phyloP scores from a whole-genome alignment of 92 coral and sea anemone species.

The Porites lobata region DNA sequence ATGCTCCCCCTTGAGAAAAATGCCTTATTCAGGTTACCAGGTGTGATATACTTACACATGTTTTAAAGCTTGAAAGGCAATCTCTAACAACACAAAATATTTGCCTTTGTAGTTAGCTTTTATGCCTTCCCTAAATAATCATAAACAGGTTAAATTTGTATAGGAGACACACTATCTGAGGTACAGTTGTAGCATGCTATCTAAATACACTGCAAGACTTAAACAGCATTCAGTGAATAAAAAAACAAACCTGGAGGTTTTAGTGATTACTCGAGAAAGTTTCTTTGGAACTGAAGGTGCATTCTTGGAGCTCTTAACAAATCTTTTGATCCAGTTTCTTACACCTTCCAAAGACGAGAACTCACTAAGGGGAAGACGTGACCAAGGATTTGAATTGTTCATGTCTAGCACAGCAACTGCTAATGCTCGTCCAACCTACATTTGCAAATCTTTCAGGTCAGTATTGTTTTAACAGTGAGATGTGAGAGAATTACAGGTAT shows the following conservation, averaged over 20 bases:
- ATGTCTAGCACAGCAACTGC: constrained; percentile 95
- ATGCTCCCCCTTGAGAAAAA: too few relatives aligned
- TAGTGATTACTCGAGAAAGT: constrained; percentile 80
- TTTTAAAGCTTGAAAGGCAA: too few relatives aligned
- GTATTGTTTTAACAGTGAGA: background rate
- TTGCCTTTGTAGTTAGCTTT: too few relatives aligned
- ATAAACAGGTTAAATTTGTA: too few relatives aligned
- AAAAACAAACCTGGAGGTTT: constrained; percentile 81
- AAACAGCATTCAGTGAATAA: background rate
- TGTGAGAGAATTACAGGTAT: background rate
- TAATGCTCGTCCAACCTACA: constrained; percentile 94
- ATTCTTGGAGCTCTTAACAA: constrained; percentile 90
- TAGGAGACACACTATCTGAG: too few relatives aligned
- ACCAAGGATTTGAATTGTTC: constrained; percentile 97
- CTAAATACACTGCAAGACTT: background rate
- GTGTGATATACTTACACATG: too few relatives aligned
- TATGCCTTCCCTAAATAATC: too few relatives aligned
- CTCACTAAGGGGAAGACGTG: constrained; percentile 94
- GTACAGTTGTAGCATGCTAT: too few relatives aligned
- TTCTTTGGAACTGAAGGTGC: constrained; percentile 89
- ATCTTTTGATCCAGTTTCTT: constrained; percentile 91
- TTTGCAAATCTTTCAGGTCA: background rate
- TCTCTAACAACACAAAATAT: too few relatives aligned
- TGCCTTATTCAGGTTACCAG: too few relatives aligned
- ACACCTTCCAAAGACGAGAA: constrained; percentile 92